Evolutionary conservation across 2,888 invertebrate genomes (phyloP), one percentile per base, ranked within the genome.

Genomic region (Frankliniella fusca): DNA sequence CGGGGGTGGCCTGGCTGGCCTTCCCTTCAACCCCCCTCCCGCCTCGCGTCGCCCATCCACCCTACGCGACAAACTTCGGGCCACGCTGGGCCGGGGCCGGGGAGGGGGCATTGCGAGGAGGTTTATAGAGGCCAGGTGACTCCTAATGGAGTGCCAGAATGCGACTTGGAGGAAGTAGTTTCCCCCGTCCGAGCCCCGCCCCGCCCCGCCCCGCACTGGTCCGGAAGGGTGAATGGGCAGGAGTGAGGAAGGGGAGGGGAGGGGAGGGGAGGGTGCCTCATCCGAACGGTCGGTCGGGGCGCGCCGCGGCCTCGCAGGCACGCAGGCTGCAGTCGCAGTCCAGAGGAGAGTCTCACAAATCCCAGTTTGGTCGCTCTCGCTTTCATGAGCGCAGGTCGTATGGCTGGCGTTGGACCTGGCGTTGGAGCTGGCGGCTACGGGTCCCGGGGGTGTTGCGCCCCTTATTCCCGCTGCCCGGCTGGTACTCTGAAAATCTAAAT

Each of bases 41-140:
- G n/a, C 70, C 61, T 38, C 3, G 61, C 15, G 15, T 61, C 27
- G 5, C 38, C 38, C 38, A 38, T 38, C 38, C 38, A 38, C 38
- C 38, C 38, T 38, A 38, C 38, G 38, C 38, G 38, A 38, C 38
- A 38, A 38, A 38, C 38, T 38, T 38, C 38, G 38, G 38, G 38
- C 38, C 38, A 5, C 3, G 38, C 38, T 5, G 38, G 38, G 38
- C 38, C 38, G 38, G 38, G 38, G 38, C 38, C 38, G 38, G 38
- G 38, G 38, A 38, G 38, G 38, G 38, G 38, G 38, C 38, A 38
- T 38, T 38, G 38, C 38, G 38, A 38, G 23, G 70, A 76, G 70
- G 70, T 76, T 76, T 76, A 76, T 76, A 76, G 70, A 76, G 23
- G 70, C 23, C 70, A 76, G 70, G 70, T 76, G 70, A 76, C 70